Conservation (phyloP, 2,797 vertebrate species). For the Catharus ustulatus region DNA sequence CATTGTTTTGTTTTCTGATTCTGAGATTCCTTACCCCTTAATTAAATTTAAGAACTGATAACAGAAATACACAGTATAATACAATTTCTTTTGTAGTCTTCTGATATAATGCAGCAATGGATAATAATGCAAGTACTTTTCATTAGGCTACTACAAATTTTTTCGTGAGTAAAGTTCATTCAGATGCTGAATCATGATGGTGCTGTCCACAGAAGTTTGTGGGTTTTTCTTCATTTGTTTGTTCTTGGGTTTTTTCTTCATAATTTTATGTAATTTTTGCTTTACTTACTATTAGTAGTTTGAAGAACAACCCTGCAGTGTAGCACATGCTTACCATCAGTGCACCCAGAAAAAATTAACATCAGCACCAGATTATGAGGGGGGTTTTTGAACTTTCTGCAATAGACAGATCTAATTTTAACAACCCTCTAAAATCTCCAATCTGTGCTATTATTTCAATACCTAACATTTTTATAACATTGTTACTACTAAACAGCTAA, state of each 20-base stretch:
- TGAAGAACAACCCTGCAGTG: background rate
- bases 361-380: background rate
- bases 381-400: background rate
- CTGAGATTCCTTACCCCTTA: background rate
- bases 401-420: background rate
- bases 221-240: fast-evolving
- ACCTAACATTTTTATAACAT: background rate
- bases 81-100: background rate
- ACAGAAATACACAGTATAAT: background rate
- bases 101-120: background rate
- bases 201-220: background rate
- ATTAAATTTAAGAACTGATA: background rate
- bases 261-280: background rate
- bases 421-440: background rate
- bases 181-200: background rate
- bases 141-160: background rate
- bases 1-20: background rate
- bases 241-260: background rate
- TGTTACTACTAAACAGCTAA: background rate
- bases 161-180: background rate
- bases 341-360: background rate
- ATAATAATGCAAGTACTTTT: background rate
- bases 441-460: background rate
- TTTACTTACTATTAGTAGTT: background rate
- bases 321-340: fast-evolving